Evolutionary conservation across 2,797 vertebrate genomes (phyloP).

Genomic region (Silurus lanzhouensis): DNA sequence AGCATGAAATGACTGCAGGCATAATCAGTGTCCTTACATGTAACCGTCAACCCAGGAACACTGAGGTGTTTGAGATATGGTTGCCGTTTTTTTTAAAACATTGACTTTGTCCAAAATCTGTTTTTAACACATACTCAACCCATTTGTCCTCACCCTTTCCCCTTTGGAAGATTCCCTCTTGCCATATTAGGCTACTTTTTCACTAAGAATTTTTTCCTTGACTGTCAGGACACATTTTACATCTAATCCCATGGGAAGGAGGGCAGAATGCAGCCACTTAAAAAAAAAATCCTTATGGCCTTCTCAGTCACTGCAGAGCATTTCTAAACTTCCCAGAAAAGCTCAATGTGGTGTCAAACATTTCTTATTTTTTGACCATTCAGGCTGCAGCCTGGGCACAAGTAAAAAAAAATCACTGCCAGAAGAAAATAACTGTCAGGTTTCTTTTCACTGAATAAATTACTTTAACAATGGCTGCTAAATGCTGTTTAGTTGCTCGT

Average conservation of each 20-base stretch:
- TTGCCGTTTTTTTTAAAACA: neutral
- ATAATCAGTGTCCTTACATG: conserved; percentile 1
- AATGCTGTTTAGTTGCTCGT: neutral
- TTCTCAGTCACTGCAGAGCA: neutral
- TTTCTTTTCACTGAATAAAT: neutral
- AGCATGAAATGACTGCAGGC: conserved; percentile 1
- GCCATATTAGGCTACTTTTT: neutral
- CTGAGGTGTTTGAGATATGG: neutral
- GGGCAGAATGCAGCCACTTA: neutral
- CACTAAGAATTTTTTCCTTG: neutral
- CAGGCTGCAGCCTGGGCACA: neutral
- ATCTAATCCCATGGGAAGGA: neutral
- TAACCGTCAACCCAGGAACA: neutral
- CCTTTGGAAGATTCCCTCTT: neutral
- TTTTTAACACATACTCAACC: conserved; percentile 7
- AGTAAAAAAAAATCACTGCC: neutral
- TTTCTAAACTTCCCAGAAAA: neutral
- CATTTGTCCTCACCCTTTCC: neutral
- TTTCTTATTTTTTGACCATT: neutral
- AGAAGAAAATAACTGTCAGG: neutral
- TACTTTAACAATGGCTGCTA: neutral
- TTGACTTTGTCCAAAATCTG: neutral
- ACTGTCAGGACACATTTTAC: conserved; percentile 1
- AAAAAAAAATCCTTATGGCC: neutral
- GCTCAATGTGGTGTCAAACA: neutral